Base-by-base conservation (phyloP, 2,888 invertebrate genomes). In the Crematogaster levior region DNA sequence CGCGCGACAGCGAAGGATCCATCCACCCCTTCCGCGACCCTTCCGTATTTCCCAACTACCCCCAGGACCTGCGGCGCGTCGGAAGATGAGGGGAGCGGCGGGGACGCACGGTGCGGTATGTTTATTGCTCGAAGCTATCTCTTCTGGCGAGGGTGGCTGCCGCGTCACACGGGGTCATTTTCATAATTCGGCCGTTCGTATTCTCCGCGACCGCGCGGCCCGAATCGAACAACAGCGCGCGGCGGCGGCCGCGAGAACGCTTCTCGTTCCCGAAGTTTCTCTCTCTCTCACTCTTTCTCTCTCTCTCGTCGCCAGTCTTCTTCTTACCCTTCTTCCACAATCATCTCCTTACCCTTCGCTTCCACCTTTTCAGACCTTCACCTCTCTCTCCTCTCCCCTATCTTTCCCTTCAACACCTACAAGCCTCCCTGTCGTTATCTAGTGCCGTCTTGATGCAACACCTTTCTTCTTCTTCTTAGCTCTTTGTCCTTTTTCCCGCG, bases 151-250 rank as follows among this genome's bases (percentile, higher is more conserved):
- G 93, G 93, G 93, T 93, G 93, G 93, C 89, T 92, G 93, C 92
- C 94, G 94, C 95, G 94, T 95, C 95, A 94, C 94, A 94, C 93
- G 91, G 94, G 92, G 93, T 95, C 95, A 95, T 95, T 95, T 95
- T 95, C 95, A 95, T 95, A 95, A 95, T 95, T 95, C 94, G 94
- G 95, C 95, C 95, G 95, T 95, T 95, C 95, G 95, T 95, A 95
- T 95, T 95, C 95, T 94, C 94, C 93, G 92, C 93, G 93, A 92
- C 92, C 93, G 93, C 94, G 95, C 95, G 94, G 93, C 94, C 94
- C 93, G 95, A 95, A 95, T 95, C 95, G 95, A 95, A 95, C 95
- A 94, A 94, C 95, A 93, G 92, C 93, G 90, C 94, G 93, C 93
- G 94, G 94, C 93, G 93, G 91, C 85, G 86, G 86, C 88, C 89